These are phyloP conservation scores for Temnothorax nylanderi DNA, from an alignment of 1,140 invertebrate genomes.

Conservation along the genomic window DNA sequence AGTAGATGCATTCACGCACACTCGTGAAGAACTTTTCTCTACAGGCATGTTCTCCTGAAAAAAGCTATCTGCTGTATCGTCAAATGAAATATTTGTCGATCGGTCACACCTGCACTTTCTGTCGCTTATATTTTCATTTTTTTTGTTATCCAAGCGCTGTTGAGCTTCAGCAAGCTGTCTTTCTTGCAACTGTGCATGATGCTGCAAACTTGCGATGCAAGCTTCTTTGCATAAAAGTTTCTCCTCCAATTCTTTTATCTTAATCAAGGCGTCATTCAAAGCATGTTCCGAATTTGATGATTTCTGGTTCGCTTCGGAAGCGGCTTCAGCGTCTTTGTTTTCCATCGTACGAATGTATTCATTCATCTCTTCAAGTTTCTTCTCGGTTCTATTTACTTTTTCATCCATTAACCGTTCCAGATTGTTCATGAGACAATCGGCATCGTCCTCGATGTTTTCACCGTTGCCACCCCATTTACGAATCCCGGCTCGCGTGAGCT, in stretches of 20 bases:
- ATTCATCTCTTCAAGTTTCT: conserved; percentile 39
- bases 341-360: neutral
- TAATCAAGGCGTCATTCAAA: conserved; percentile 26
- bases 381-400: conserved; percentile 32
- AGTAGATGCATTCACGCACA: neutral
- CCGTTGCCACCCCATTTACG: neutral
- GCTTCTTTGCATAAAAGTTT: conserved; percentile 35
- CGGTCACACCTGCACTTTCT: neutral
- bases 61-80: neutral
- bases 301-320: conserved; percentile 57
- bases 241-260: conserved; percentile 39
- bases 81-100: conserved; percentile 17
- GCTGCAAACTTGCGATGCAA: conserved; percentile 3
- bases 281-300: conserved; percentile 27
- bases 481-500: neutral
- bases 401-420: conserved; percentile 32
- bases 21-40: neutral
- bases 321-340: neutral
- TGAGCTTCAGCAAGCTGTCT: neutral
- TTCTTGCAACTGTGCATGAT: neutral
- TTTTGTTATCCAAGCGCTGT: neutral
- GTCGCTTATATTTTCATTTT: neutral
- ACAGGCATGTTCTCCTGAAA: neutral
- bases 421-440: neutral
- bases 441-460: neutral